A percentile compares a stretch with the other conserved stretches of the same genome.
Evolutionary conservation across 1,140 invertebrate species (phyloP).

Genomic region (Chionoecetes opilio): DNA sequence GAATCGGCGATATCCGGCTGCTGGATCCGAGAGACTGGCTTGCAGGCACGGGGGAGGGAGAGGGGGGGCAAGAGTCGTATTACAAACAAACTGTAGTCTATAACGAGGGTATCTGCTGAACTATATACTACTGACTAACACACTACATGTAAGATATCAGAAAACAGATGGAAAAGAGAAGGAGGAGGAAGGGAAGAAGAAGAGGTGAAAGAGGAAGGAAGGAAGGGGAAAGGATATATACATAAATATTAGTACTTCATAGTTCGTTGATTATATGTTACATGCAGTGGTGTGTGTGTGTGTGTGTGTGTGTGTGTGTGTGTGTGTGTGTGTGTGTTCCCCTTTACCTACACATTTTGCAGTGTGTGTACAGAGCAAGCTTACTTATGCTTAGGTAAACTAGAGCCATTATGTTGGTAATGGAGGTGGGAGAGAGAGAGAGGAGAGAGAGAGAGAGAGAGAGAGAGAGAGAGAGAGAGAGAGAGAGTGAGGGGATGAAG

Average conservation of each 20-base stretch:
- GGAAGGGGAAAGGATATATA: background rate
- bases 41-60: too few species aligned
- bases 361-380: background rate
- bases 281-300: background rate
- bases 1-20: too few species aligned
- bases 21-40: too few species aligned
- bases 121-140: too few species aligned
- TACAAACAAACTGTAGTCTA: too few species aligned
- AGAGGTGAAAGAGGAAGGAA: background rate
- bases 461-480: conserved; percentile 24
- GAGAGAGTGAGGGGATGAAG: background rate
- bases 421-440: background rate
- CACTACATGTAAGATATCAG: too few species aligned
- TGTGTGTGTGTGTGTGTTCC: background rate
- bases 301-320: conserved; percentile 27
- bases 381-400: background rate
- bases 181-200: background rate
- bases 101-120: too few species aligned
- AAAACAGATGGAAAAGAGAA: background rate
- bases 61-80: too few species aligned
- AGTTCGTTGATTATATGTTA: too few species aligned
- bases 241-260: too few species aligned
- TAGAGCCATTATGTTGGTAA: background rate
- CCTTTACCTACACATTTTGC: too few species aligned
- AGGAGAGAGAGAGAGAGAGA: conserved; percentile 21